A percentile compares a stretch with the other conserved stretches of the same genome.
These are phyloP conservation scores for Moxostoma hubbsi DNA, from an alignment of 2,797 vertebrate genomes.

Conservation along the genomic window DNA sequence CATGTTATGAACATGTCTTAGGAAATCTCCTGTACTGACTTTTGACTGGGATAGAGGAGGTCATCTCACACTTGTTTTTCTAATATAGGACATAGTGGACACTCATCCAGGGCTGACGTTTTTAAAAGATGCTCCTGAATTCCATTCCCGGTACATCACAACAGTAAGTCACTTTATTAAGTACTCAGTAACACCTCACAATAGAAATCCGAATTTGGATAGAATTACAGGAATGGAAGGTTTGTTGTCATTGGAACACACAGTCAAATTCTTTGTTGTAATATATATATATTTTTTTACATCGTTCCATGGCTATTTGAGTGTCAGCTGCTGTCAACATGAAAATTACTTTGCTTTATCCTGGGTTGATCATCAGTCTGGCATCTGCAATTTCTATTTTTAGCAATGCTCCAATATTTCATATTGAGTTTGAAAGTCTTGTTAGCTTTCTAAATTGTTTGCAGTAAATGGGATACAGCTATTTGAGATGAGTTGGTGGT, in stretches of 20 bases:
- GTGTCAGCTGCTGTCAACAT: neutral
- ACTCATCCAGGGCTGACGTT: constrained; percentile 97
- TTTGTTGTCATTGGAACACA: neutral
- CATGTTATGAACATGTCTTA: too few species aligned
- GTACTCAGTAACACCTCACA: neutral
- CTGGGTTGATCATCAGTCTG: constrained; percentile 2
- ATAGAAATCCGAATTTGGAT: neutral
- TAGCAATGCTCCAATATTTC: constrained; percentile 25
- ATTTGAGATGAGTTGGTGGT: constrained; percentile 24
- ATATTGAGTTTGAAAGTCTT: constrained; percentile 10
- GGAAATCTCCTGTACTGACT: too few species aligned
- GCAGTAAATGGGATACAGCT: constrained; percentile 11
- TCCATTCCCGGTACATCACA: constrained; percentile 98
- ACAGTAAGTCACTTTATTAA: constrained; percentile 81
- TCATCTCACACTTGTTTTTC: neutral
- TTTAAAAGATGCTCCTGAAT: constrained; percentile 98
- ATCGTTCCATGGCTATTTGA: neutral
- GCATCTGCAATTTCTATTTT: constrained; percentile 25
- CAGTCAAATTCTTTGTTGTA: neutral
- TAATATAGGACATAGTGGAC: constrained; percentile 92
- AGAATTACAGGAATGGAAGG: neutral
- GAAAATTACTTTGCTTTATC: constrained; percentile 25
- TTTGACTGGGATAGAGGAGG: constrained; percentile 3
- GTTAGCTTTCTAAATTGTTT: constrained; percentile 33
- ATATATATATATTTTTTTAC: neutral